Percentiles rank a stretch among this genome's conserved stretches.
These are phyloP conservation scores for Axis porcinus DNA, from an alignment of 2,113 vertebrate genomes.

Conservation along the genomic window DNA sequence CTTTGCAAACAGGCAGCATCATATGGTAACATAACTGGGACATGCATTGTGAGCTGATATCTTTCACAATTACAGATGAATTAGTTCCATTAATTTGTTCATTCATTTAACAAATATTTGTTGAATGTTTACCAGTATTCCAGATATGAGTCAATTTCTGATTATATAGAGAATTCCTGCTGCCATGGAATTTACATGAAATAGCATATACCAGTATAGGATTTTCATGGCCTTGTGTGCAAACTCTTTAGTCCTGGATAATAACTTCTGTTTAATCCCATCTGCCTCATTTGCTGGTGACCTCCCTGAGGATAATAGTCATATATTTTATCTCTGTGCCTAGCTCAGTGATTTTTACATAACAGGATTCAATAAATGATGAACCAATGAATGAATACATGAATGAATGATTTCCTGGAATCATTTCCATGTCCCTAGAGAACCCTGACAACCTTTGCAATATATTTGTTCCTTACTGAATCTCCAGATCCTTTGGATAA, in stretches of 20 bases:
- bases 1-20: not conserved
- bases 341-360: not conserved
- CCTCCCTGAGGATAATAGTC: not conserved
- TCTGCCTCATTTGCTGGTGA: not conserved
- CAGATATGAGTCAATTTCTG: not conserved
- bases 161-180: not conserved
- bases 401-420: not conserved
- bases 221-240: not conserved
- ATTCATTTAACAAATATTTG: not conserved
- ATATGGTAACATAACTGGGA: not conserved
- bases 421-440: not conserved
- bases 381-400: not conserved
- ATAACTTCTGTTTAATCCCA: not conserved
- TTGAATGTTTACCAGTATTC: not conserved
- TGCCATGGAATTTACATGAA: not conserved
- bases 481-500: not conserved
- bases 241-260: not conserved
- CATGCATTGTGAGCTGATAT: not conserved
- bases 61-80: not conserved
- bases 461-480: not conserved
- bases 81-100: not conserved
- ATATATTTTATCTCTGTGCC: not conserved
- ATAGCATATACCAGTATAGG: not conserved
- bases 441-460: not conserved
- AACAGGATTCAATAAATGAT: not conserved